Percentiles rank a stretch among this genome's conserved stretches.
phyloP scores from a whole-genome alignment of 2,888 invertebrate species.

The Timema podura region DNA sequence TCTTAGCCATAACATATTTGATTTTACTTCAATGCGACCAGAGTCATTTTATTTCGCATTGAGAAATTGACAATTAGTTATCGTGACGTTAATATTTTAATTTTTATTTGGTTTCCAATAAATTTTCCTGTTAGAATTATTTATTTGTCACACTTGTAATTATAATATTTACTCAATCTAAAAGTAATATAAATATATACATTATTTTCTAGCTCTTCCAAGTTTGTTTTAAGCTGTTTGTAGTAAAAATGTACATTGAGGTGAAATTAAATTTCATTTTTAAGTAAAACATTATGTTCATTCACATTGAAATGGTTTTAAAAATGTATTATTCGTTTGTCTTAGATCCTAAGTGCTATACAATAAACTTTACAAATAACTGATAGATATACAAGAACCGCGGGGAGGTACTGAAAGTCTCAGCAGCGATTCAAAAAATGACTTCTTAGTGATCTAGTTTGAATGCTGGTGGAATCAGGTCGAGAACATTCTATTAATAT shows the following conservation, averaged over 20 bases:
- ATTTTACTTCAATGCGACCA: constrained; percentile 5
- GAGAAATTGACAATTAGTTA: background rate
- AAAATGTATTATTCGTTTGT: constrained; percentile 11
- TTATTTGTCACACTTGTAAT: constrained; percentile 16
- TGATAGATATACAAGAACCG: constrained; percentile 4
- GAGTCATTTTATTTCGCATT: constrained; percentile 11
- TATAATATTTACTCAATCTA: constrained; percentile 17
- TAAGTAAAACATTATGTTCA: background rate
- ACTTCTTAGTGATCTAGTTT: too few relatives aligned
- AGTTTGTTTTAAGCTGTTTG: constrained; percentile 1
- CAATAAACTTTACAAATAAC: constrained; percentile 11
- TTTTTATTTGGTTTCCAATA: background rate
- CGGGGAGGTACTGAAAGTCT: background rate
- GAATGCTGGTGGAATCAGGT: too few relatives aligned
- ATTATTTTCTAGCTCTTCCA: constrained; percentile 14
- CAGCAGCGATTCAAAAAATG: background rate
- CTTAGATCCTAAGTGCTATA: constrained; percentile 5
- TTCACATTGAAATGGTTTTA: constrained; percentile 1
- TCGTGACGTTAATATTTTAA: background rate
- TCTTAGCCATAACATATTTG: background rate
- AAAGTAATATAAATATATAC: constrained; percentile 13
- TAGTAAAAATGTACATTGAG: too few relatives aligned
- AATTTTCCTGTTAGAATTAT: background rate
- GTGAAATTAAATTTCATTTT: too few relatives aligned
- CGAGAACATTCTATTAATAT: too few relatives aligned